A percentile compares a stretch with the other conserved stretches of the same genome.
phyloP scores from a whole-genome alignment of 2,113 vertebrate species.

The Spheniscus mendiculus region DNA sequence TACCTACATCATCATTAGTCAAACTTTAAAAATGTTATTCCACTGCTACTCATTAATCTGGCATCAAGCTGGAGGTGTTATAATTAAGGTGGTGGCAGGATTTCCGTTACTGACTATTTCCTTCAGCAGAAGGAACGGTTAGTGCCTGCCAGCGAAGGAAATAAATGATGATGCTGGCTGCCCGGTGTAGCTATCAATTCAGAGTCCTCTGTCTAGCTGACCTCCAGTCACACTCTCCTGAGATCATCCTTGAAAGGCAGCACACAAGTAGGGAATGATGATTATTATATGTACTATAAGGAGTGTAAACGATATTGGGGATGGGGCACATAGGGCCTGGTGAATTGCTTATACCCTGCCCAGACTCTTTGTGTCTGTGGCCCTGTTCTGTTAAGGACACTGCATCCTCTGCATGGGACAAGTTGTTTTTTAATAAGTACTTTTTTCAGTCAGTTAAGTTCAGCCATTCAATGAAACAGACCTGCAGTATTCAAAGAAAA shows the following conservation, averaged over 20 bases:
- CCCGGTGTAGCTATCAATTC: background rate
- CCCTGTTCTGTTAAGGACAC: no score
- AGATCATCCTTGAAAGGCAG: background rate
- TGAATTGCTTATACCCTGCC: background rate
- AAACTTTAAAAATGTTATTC: background rate
- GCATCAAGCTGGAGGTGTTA: background rate
- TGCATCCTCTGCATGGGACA: background rate
- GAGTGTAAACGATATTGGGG: rapidly evolving
- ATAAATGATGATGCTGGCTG: background rate
- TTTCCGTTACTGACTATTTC: background rate
- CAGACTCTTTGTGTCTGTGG: background rate
- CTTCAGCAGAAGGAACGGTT: background rate
- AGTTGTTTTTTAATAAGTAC: background rate
- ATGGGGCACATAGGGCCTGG: no score
- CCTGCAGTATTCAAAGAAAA: background rate
- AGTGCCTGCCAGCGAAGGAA: background rate
- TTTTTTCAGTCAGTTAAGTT: background rate
- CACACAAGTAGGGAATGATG: background rate
- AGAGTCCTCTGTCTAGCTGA: background rate
- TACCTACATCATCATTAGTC: background rate
- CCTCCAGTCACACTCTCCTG: background rate
- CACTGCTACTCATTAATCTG: background rate
- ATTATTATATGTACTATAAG: rapidly evolving
- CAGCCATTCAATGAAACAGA: background rate
- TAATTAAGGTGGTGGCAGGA: constrained; percentile 25